Percentiles rank a stretch among this genome's conserved stretches.
Conservation (phyloP, 2,797 vertebrate genomes). For the Eulemur coronatus region DNA sequence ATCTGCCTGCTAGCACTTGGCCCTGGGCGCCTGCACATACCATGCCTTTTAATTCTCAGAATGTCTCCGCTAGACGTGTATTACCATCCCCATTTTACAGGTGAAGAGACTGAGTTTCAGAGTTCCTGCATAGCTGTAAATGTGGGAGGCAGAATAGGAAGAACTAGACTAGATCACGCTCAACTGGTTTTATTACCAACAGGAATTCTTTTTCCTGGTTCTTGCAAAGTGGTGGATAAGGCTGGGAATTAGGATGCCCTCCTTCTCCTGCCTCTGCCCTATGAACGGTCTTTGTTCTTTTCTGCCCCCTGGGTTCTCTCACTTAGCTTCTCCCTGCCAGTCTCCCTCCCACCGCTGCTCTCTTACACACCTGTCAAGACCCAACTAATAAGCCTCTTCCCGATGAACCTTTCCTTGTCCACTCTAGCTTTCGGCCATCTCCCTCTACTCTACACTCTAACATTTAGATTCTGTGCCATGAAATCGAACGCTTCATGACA, state of each 20-base stretch:
- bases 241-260: neutral
- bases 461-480: neutral
- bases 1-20: neutral
- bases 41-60: neutral
- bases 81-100: neutral
- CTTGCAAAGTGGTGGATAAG: neutral
- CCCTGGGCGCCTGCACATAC: neutral
- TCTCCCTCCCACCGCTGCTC: neutral
- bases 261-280: neutral
- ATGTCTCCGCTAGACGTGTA: neutral
- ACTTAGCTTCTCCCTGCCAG: neutral
- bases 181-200: neutral
- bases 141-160: neutral
- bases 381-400: neutral
- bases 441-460: neutral
- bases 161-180: neutral
- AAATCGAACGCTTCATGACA: neutral
- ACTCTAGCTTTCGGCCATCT: neutral
- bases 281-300: neutral
- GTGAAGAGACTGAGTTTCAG: neutral
- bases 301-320: neutral
- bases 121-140: neutral
- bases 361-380: neutral
- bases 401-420: neutral
- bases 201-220: neutral